Base-by-base conservation (phyloP, 2,113 vertebrate species). In the Scomber scombrus region DNA sequence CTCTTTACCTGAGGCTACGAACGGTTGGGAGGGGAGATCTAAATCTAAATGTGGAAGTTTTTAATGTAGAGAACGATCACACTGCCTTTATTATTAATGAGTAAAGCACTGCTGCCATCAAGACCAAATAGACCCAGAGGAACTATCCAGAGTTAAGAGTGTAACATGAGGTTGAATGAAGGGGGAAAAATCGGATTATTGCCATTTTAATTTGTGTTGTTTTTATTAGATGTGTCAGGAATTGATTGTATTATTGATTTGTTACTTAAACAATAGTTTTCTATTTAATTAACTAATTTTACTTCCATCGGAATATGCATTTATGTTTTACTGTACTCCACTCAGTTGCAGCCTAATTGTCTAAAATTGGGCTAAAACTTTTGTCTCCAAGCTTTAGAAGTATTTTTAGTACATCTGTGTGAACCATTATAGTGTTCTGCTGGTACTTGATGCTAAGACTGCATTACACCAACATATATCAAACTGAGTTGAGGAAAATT, bases 1-100 rank as follows among this genome's bases (percentile, higher is more conserved):
- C 88, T 93, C 85, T 88, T 86, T 90, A 93, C 92, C 92, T 93
- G 87, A 54, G 73, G 85, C 70, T 3, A 78, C 11, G 51, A 83
- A 73, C 34, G 70, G 80, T 40, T 1, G 34, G 68, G 67, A 45
- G n/a, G 71, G 63, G 29, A 69, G 78, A 75, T 58, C 83, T 79
- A 68, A 79, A 87, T 89, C 85, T 84, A 85, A 90, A 89, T 87
- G 88, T 89, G 78, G 84, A 78, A 84, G 83, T 86, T 90, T 93
- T 89, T 91, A 89, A 92, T 89, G 87, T 66, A 58, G 87, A 88
- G 70, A 88, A 79, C 50, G 71, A 91, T 92, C 80, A 69, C 46
- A 4, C 70, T 23, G 75, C 43, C 71, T 88, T 80, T 61, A 85
- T 91, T 91, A 90, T 87, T 87, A 64, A 91, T 88, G 85, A 75